Conservation (phyloP, 2,113 vertebrate genomes). For the Trematomus loennbergii region DNA sequence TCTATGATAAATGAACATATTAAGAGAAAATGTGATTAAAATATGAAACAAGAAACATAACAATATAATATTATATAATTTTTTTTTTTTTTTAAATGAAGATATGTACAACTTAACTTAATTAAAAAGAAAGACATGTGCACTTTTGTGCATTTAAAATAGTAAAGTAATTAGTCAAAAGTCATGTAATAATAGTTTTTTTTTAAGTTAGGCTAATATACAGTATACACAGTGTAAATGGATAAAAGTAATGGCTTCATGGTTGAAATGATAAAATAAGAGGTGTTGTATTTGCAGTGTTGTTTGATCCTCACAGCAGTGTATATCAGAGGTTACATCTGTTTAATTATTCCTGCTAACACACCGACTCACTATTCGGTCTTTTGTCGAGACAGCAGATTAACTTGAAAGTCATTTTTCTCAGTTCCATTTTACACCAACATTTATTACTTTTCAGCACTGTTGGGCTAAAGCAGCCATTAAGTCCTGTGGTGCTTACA, state of each 20-base stretch:
- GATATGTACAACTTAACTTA: too few relatives aligned
- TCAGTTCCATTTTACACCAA: slow-evolving; percentile 14
- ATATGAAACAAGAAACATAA: too few relatives aligned
- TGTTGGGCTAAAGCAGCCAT: slow-evolving; percentile 26
- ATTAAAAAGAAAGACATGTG: too few relatives aligned
- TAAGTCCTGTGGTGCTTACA: slow-evolving; percentile 24
- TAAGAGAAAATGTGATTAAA: too few relatives aligned
- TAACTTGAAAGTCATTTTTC: slow-evolving; percentile 31
- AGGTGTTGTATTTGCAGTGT: neutral
- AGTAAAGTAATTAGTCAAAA: too few relatives aligned
- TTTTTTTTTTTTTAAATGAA: too few relatives aligned
- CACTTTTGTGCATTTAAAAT: too few relatives aligned
- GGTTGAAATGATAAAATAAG: neutral
- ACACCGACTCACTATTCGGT: neutral
- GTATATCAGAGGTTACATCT: slow-evolving; percentile 1
- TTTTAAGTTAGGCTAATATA: too few relatives aligned
- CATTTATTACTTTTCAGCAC: slow-evolving; percentile 31
- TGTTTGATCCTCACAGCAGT: neutral
- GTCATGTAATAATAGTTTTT: too few relatives aligned
- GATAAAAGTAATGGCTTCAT: neutral
- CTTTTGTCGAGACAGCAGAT: slow-evolving; percentile 21
- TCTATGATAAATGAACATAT: too few relatives aligned
- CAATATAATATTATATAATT: too few relatives aligned
- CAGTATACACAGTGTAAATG: neutral
- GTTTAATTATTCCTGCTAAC: slow-evolving; percentile 8